Percentiles rank a stretch among this genome's conserved stretches.
These are phyloP conservation scores for Chrysopa pallens DNA, from an alignment of 1,140 invertebrate genomes.

Conservation along the genomic window DNA sequence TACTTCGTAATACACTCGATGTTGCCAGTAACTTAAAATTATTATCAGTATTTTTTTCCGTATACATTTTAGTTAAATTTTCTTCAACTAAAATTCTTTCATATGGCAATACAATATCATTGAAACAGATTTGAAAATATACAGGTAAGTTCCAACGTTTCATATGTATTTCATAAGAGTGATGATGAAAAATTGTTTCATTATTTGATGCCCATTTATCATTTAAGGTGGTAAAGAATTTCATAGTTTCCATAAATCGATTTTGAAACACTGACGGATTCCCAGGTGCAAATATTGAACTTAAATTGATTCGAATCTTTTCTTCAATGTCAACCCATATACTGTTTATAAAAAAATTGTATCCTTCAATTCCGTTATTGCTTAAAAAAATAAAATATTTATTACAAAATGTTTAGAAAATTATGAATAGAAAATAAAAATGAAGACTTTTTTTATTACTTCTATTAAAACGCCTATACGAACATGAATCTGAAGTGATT, in stretches of 20 bases:
- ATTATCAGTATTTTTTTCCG: conserved; percentile 17
- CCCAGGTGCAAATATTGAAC: conserved; percentile 71
- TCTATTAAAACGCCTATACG: no score
- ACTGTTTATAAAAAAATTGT: conserved; percentile 69
- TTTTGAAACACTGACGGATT: conserved; percentile 70
- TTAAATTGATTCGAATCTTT: conserved; percentile 51
- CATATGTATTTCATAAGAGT: conserved; percentile 52
- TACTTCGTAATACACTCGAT: conserved; percentile 31
- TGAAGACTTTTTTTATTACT: no score
- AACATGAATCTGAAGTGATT: no score
- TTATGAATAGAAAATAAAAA: no score
- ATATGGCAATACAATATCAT: conserved; percentile 60
- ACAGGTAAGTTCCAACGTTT: conserved; percentile 81
- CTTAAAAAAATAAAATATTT: no score
- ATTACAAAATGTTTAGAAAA: no score
- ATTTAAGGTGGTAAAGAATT: conserved; percentile 61
- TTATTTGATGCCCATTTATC: conserved; percentile 35
- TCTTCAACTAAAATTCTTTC: conserved; percentile 9
- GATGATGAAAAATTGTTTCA: conserved; percentile 28
- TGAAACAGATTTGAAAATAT: conserved; percentile 81
- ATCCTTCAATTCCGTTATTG: conserved; percentile 48
- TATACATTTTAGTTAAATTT: conserved; percentile 2
- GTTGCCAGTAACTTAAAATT: conserved; percentile 26
- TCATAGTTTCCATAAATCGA: conserved; percentile 57
- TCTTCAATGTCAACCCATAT: conserved; percentile 70